These are phyloP conservation scores for Archocentrus centrarchus DNA, from an alignment of 2,113 vertebrate species.

Conservation along the genomic window DNA sequence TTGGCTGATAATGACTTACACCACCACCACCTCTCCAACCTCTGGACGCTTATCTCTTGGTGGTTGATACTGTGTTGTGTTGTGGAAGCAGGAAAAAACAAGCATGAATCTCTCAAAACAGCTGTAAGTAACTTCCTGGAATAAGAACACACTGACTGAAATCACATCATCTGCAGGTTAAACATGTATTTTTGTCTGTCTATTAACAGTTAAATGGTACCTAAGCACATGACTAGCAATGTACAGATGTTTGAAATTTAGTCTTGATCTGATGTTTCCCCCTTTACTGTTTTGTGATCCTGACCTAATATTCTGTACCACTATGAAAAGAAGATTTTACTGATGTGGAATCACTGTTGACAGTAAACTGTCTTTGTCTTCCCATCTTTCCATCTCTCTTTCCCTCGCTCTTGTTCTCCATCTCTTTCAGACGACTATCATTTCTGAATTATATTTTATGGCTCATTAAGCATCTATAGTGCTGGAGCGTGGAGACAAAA, in stretches of 20 bases:
- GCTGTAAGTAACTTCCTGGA: too few relatives aligned
- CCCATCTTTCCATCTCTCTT: conserved; percentile 85
- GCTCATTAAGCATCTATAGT: conserved; percentile 87
- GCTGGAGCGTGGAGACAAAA: conserved; percentile 76
- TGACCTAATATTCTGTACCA: background rate
- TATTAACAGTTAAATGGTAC: background rate
- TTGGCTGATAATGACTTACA: too few relatives aligned
- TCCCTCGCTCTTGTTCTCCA: conserved; percentile 83
- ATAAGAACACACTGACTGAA: too few relatives aligned
- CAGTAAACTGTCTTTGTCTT: conserved; percentile 79
- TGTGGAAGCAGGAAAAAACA: too few relatives aligned
- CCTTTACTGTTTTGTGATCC: background rate
- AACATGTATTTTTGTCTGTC: too few relatives aligned
- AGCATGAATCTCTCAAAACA: too few relatives aligned
- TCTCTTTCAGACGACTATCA: conserved; percentile 90
- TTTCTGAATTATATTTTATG: conserved; percentile 99
- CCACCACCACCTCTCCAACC: too few relatives aligned
- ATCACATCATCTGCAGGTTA: too few relatives aligned
- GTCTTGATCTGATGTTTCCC: background rate
- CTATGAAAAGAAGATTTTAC: conserved; percentile 6
- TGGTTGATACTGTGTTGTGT: too few relatives aligned
- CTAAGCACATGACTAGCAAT: background rate
- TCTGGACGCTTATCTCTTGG: too few relatives aligned
- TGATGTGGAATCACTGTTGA: conserved; percentile 36
- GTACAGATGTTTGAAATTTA: too few relatives aligned